A percentile compares a stretch with the other conserved stretches of the same genome.
These are phyloP conservation scores for Habrosyne pyritoides DNA, from an alignment of 2,888 invertebrate genomes.

Conservation along the genomic window DNA sequence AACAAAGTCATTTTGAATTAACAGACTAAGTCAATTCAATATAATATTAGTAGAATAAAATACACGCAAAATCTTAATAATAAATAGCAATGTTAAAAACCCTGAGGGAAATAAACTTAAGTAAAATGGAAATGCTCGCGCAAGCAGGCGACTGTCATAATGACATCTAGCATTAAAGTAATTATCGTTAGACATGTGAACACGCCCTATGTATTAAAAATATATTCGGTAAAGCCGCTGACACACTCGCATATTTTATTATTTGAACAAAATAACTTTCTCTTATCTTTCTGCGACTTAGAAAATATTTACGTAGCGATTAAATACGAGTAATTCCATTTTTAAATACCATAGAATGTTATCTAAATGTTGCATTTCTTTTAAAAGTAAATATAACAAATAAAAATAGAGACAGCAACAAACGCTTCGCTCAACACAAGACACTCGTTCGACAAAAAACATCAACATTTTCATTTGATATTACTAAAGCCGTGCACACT, in stretches of 20 bases:
- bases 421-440: neutral
- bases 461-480: neutral
- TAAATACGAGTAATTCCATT: too few species aligned
- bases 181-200: constrained; percentile 68
- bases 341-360: too few species aligned
- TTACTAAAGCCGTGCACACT: neutral
- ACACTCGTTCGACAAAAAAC: neutral
- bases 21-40: neutral
- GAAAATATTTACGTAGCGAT: neutral
- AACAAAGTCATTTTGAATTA: neutral
- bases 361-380: too few species aligned
- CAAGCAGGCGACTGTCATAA: constrained; percentile 17
- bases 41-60: neutral
- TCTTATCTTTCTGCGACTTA: neutral
- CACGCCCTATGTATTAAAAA: constrained; percentile 48
- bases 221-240: constrained; percentile 13
- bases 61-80: constrained; percentile 53
- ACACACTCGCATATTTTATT: constrained; percentile 9
- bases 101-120: constrained; percentile 51
- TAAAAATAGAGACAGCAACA: neutral
- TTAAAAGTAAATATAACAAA: too few species aligned
- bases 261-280: neutral
- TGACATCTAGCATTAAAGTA: constrained; percentile 57
- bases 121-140: constrained; percentile 36
- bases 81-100: constrained; percentile 52